These are phyloP conservation scores for Hyperopisus bebe DNA, from an alignment of 2,113 vertebrate species.

Conservation along the genomic window DNA sequence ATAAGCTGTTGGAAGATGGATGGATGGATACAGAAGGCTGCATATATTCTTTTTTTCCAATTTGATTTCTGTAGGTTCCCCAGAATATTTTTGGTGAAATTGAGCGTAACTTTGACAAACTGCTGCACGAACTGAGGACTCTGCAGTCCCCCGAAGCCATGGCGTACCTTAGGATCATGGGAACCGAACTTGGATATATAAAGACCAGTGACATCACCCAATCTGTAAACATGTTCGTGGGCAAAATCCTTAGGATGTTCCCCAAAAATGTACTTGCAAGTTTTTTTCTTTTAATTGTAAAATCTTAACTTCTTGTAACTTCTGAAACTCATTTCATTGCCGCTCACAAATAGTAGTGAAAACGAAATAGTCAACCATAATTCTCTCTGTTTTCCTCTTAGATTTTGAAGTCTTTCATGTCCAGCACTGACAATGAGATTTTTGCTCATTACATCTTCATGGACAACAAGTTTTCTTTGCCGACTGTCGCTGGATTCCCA, in stretches of 20 bases:
- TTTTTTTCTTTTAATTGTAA: neutral
- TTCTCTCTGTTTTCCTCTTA: slow-evolving; percentile 22
- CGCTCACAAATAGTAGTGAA: neutral
- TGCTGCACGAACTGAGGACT: slow-evolving; percentile 67
- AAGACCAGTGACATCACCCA: slow-evolving; percentile 57
- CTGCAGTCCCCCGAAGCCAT: slow-evolving; percentile 72
- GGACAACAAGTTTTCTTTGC: slow-evolving; percentile 80
- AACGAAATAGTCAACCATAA: neutral
- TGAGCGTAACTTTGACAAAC: slow-evolving; percentile 65
- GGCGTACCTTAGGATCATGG: slow-evolving; percentile 78
- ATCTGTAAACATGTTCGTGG: slow-evolving; percentile 36
- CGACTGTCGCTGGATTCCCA: slow-evolving; percentile 77
- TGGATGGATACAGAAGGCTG: neutral
- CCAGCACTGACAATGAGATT: slow-evolving; percentile 61
- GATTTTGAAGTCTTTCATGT: slow-evolving; percentile 50
- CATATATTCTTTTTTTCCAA: neutral
- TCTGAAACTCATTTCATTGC: neutral
- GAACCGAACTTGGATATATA: slow-evolving; percentile 80
- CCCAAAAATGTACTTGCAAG: slow-evolving; percentile 40
- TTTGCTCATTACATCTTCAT: slow-evolving; percentile 89
- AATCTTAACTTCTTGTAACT: neutral
- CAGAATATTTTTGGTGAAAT: slow-evolving; percentile 71
- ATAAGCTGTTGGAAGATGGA: neutral
- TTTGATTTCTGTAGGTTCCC: slow-evolving; percentile 37
- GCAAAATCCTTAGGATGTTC: slow-evolving; percentile 26